Evolutionary conservation across 2,888 invertebrate genomes (phyloP), one percentile per base, ranked within the genome.

Genomic region (Cataglyphis altisquamis): DNA sequence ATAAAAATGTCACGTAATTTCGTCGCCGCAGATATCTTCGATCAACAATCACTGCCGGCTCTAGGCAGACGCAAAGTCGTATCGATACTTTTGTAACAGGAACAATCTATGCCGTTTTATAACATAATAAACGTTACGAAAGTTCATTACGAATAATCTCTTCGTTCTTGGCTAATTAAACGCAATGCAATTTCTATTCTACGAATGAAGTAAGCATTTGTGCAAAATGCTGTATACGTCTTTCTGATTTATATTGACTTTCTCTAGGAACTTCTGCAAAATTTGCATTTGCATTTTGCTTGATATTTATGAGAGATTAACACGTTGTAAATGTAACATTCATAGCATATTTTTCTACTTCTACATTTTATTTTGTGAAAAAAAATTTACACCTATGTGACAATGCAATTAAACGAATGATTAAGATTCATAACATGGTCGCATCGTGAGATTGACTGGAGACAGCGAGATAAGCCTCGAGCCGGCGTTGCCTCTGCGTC

Each of bases 131-230:
- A 41, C 55, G 41, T 41, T 32, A n/a, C 21, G n/a, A 21, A 67
- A 68, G 32, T 55, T 57, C 41, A 39, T 41, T 29, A 55, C 12
- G n/a, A 15, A 29, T 64, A 64, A 64, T 70, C 73, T 21, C 15
- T 68, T 68, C 41, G 25, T 36, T 90, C 90, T 87, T 55, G 21
- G 15, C 0, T 29, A 36, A 25, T 52, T 12, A 5, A 45, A 25
- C 39, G 39, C 29, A 41, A 32, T 21, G 60, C 15, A 32, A 8
- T 32, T 32, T 29, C 18, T 32, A 32, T 36, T 55, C 55, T 32
- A 9, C 9, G 8, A 12, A 18, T 21, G 12, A 41, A 39, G 18
- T 41, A 25, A 32, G n/a, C 18, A 32, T 21, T n/a, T 18, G 21
- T 10, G 21, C 36, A 25, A n/a, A 75, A 36, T 64, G 21, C 25